These are phyloP conservation scores for Allacma fusca DNA, from an alignment of 2,888 invertebrate species.

Conservation along the genomic window DNA sequence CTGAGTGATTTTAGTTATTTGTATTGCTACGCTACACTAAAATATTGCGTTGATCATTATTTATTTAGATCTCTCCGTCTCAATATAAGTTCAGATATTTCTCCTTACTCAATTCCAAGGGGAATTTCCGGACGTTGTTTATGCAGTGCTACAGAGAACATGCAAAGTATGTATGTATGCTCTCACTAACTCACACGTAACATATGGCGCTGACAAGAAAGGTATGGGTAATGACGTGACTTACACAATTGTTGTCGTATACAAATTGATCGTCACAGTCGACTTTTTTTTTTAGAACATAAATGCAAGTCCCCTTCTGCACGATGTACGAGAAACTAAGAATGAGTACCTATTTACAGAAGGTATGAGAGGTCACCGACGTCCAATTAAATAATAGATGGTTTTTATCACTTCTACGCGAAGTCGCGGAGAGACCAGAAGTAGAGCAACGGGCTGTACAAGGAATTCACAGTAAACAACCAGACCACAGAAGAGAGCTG, in stretches of 20 bases:
- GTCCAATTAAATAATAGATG: slow-evolving; percentile 40
- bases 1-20: too few relatives aligned
- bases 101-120: too few relatives aligned
- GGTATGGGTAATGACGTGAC: background rate
- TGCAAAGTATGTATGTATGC: too few relatives aligned
- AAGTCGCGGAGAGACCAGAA: slow-evolving; percentile 60
- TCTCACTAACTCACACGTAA: too few relatives aligned
- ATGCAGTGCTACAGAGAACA: too few relatives aligned
- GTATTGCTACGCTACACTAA: too few relatives aligned
- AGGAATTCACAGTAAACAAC: slow-evolving; percentile 62
- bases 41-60: too few relatives aligned
- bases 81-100: too few relatives aligned
- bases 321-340: background rate
- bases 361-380: slow-evolving; percentile 41
- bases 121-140: too few relatives aligned
- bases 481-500: slow-evolving; percentile 61
- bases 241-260: background rate
- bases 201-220: background rate
- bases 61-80: too few relatives aligned
- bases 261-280: slow-evolving; percentile 27
- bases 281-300: background rate
- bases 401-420: slow-evolving; percentile 58
- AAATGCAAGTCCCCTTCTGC: slow-evolving; percentile 20
- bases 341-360: slow-evolving; percentile 13
- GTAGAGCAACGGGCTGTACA: slow-evolving; percentile 61